Conservation (phyloP, 2,888 invertebrate genomes). For the Tipula unca region DNA sequence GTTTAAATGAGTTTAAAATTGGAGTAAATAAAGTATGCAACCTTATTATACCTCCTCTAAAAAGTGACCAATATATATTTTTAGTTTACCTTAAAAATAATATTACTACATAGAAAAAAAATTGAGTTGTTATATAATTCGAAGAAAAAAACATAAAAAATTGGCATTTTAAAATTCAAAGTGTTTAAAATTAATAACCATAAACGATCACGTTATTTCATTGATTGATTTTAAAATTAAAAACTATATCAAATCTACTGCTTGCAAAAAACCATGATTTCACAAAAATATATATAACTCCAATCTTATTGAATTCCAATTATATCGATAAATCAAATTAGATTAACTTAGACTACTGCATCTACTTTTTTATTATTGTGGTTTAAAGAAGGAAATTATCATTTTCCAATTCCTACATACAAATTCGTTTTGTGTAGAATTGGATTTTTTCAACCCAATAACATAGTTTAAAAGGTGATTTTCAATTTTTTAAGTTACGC, state of each 20-base stretch:
- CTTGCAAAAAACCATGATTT: background rate
- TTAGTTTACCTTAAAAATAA: background rate
- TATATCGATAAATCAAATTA: constrained; percentile 8
- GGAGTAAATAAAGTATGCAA: too few species aligned
- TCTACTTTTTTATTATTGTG: background rate
- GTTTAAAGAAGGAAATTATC: background rate
- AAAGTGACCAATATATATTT: background rate
- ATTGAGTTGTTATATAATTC: background rate
- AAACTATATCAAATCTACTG: background rate
- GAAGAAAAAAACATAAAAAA: background rate
- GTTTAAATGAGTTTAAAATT: too few species aligned
- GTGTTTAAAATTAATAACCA: constrained; percentile 14
- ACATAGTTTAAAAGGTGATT: constrained; percentile 9
- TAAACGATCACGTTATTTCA: background rate
- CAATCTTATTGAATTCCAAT: background rate
- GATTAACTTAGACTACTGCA: background rate
- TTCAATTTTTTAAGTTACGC: background rate
- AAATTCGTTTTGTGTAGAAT: background rate
- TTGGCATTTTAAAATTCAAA: background rate
- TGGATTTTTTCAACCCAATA: constrained; percentile 15
- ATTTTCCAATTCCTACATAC: background rate
- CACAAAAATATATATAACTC: background rate
- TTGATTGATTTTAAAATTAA: constrained; percentile 4
- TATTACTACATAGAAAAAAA: background rate
- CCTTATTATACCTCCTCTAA: background rate